A percentile compares a stretch with the other conserved stretches of the same genome.
phyloP scores from a whole-genome alignment of 2,797 vertebrate species.

The Poecilia gillii region DNA sequence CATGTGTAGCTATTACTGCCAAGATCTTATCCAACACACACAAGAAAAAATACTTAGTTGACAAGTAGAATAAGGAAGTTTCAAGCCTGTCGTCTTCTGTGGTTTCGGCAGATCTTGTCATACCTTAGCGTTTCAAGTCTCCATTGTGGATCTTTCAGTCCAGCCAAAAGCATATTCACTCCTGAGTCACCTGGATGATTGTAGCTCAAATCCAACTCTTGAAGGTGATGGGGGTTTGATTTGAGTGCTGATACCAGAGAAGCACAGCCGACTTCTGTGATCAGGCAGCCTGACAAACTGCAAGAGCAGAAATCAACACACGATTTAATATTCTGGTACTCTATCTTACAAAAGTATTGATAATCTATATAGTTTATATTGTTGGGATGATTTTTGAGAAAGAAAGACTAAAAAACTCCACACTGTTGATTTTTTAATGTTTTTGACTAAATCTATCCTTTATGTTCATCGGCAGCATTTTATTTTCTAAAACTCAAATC shows the following conservation, averaged over 20 bases:
- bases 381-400: not conserved
- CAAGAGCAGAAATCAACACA: not conserved
- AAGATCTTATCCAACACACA: not conserved
- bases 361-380: not conserved
- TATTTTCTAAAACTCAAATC: not conserved
- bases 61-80: not conserved
- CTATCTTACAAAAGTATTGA: not conserved
- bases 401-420: too few species aligned
- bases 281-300: constrained; percentile 2
- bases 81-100: not conserved
- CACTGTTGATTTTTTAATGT: too few species aligned
- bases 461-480: not conserved
- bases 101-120: not conserved
- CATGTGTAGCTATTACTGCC: not conserved
- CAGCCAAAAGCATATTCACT: not conserved
- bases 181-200: not conserved
- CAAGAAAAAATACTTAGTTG: not conserved
- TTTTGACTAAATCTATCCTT: not conserved
- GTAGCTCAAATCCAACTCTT: constrained; percentile 3
- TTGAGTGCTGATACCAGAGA: not conserved
- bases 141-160: not conserved
- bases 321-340: not conserved
- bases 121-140: not conserved
- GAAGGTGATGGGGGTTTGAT: not conserved
- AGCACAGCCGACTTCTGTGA: not conserved